phyloP scores from a whole-genome alignment of 2,888 invertebrate species.

The Acronicta leporina region DNA sequence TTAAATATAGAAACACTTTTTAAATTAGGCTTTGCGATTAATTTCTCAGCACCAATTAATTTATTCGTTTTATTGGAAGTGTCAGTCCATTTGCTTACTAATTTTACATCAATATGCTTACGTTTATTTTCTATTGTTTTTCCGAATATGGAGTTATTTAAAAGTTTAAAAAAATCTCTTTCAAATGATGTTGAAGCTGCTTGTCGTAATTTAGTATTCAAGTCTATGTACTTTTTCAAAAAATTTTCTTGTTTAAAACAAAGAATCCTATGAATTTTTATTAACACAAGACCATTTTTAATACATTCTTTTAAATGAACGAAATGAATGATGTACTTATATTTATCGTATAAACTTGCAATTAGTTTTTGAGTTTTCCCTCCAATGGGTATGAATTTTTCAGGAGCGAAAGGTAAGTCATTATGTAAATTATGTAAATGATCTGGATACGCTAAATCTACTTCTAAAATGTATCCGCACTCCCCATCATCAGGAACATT shows the following conservation, averaged over 20 bases:
- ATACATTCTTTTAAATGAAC: slow-evolving; percentile 15
- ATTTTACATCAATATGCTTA: slow-evolving; percentile 2
- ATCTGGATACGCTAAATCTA: slow-evolving; percentile 6
- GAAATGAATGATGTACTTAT: slow-evolving; percentile 13
- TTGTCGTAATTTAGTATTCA: slow-evolving; percentile 12
- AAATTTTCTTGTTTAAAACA: slow-evolving; percentile 9
- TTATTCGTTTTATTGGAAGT: slow-evolving; percentile 6
- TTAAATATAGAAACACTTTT: slow-evolving; percentile 10
- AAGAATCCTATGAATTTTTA: slow-evolving; percentile 1
- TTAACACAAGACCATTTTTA: slow-evolving; percentile 1
- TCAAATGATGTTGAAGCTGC: slow-evolving; percentile 5
- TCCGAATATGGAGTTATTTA: slow-evolving; percentile 14
- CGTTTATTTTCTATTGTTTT: slow-evolving; percentile 20
- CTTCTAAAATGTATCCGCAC: slow-evolving; percentile 10
- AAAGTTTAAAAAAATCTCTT: slow-evolving; percentile 4
- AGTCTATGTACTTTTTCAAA: slow-evolving; percentile 9
- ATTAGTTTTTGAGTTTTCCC: slow-evolving; percentile 10
- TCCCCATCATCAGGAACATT: slow-evolving; percentile 1
- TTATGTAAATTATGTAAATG: not conserved
- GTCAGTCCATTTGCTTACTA: slow-evolving; percentile 11
- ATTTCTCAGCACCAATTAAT: slow-evolving; percentile 1
- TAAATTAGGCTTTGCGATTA: slow-evolving; percentile 15
- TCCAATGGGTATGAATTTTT: slow-evolving; percentile 1
- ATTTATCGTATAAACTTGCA: slow-evolving; percentile 15
- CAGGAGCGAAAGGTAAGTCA: slow-evolving; percentile 11